Conservation (phyloP, 2,888 invertebrate species). For the Spilosoma lubricipeda region DNA sequence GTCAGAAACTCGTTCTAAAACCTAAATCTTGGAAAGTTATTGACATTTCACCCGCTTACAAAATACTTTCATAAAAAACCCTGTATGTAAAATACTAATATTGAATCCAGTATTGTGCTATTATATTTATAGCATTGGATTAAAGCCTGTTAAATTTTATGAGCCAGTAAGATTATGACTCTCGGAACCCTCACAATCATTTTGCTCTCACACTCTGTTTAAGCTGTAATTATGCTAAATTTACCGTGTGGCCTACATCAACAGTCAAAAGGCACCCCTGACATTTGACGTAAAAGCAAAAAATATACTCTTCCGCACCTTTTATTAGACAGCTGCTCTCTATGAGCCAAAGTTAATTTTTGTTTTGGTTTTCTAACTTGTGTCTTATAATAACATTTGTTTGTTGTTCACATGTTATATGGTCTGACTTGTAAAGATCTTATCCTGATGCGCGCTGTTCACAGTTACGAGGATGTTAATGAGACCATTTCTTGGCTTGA, state of each 20-base stretch:
- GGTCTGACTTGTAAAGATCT: too few relatives aligned
- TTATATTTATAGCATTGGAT: constrained; percentile 27
- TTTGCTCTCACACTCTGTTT: constrained; percentile 44
- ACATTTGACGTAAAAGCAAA: constrained; percentile 40
- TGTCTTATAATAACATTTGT: constrained; percentile 1
- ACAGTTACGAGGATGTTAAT: neutral
- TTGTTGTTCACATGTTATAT: neutral
- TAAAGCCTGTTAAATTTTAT: constrained; percentile 28
- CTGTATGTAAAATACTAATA: constrained; percentile 25
- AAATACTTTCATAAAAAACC: constrained; percentile 38
- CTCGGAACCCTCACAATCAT: constrained; percentile 36
- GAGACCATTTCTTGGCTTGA: neutral
- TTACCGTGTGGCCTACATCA: constrained; percentile 62
- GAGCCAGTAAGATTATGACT: constrained; percentile 36
- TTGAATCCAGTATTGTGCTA: constrained; percentile 19
- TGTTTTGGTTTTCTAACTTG: neutral
- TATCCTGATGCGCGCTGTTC: neutral
- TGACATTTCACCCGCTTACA: constrained; percentile 29
- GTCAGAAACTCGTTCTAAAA: constrained; percentile 31
- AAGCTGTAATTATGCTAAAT: constrained; percentile 64
- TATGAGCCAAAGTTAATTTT: constrained; percentile 30
- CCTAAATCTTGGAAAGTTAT: constrained; percentile 44
- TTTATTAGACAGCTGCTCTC: constrained; percentile 28
- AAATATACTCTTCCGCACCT: constrained; percentile 46
- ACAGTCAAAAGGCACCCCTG: constrained; percentile 29